phyloP scores from a whole-genome alignment of 2,888 invertebrate species.

The Polyommatus icarus region DNA sequence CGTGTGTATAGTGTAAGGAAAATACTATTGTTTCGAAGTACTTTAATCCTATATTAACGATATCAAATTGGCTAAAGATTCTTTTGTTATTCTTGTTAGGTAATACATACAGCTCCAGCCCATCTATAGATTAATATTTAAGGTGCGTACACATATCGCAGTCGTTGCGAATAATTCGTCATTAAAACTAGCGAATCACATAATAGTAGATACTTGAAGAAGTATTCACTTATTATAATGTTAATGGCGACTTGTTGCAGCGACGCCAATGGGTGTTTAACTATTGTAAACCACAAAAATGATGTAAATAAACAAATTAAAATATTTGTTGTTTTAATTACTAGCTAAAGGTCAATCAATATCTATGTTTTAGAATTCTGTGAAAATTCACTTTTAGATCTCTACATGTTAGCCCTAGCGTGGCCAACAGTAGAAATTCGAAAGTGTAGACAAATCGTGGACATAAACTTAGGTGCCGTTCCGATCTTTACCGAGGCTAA shows the following conservation, averaged over 20 bases:
- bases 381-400: too few species aligned
- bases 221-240: conserved; percentile 10
- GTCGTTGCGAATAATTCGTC: conserved; percentile 74
- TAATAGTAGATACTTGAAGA: conserved; percentile 13
- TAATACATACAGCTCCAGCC: neutral
- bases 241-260: conserved; percentile 74
- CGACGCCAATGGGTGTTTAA: conserved; percentile 56
- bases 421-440: too few species aligned
- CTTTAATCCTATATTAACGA: neutral
- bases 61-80: neutral
- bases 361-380: too few species aligned
- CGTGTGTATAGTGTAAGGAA: too few species aligned
- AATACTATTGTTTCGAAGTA: too few species aligned
- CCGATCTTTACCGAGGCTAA: too few species aligned
- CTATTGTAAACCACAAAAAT: conserved; percentile 23
- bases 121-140: conserved; percentile 26
- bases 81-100: neutral
- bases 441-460: too few species aligned
- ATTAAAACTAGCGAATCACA: conserved; percentile 49
- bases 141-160: conserved; percentile 22
- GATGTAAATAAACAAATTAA: conserved; percentile 35
- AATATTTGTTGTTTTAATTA: conserved; percentile 13
- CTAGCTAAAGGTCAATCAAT: too few species aligned
- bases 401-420: too few species aligned
- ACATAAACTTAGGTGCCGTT: too few species aligned